Conservation (phyloP, 2,888 invertebrate species). For the Dichetophora obliterata region DNA sequence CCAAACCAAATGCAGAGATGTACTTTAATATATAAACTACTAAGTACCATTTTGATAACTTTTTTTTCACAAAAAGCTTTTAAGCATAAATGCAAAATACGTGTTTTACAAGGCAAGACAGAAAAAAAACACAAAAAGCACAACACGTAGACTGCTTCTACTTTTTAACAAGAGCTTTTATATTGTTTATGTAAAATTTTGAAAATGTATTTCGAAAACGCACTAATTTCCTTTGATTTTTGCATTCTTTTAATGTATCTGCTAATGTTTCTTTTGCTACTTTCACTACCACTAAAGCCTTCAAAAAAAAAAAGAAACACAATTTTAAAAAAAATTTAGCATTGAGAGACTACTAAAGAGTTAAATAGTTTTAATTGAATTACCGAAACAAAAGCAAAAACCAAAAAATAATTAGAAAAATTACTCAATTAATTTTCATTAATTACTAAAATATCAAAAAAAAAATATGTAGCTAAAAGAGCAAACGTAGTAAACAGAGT, state of each 20-base stretch:
- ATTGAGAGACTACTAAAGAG: neutral
- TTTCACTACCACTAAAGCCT: slow-evolving; percentile 35
- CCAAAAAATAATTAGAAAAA: neutral
- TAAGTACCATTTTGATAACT: neutral
- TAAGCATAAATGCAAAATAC: neutral
- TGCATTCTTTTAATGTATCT: neutral
- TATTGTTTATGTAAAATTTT: neutral
- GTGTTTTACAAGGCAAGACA: neutral
- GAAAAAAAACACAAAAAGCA: slow-evolving; percentile 1
- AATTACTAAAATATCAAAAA: neutral
- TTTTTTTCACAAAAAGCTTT: neutral
- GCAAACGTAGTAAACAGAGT: neutral
- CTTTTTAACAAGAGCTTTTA: neutral
- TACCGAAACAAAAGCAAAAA: neutral
- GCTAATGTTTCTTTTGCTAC: neutral
- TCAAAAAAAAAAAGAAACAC: slow-evolving; percentile 4
- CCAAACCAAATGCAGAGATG: neutral
- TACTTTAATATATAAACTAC: neutral
- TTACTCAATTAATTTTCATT: neutral
- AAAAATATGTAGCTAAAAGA: neutral
- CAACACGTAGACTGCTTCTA: slow-evolving; percentile 18
- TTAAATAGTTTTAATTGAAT: neutral
- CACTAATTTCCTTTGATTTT: neutral
- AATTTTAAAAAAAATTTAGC: neutral
- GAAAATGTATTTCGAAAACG: neutral